phyloP scores from a whole-genome alignment of 2,113 vertebrate species.

The Peromyscus californicus region DNA sequence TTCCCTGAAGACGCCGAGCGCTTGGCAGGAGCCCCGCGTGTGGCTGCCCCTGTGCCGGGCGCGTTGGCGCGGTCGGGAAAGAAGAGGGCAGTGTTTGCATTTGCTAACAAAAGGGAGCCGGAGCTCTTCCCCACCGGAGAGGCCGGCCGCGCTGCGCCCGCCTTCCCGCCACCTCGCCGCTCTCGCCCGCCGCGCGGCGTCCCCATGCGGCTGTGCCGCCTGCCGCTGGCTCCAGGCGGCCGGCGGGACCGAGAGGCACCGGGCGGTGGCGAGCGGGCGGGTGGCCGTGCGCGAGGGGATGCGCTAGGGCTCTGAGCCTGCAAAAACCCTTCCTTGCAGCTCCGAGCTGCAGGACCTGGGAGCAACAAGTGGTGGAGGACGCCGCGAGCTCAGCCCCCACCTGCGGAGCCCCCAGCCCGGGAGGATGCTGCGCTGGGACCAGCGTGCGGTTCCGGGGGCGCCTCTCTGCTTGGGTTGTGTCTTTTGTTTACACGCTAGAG shows the following conservation, averaged over 20 bases:
- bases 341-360: conserved; percentile 73
- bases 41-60: conserved; percentile 70
- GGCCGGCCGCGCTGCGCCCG: conserved; percentile 66
- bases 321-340: conserved; percentile 70
- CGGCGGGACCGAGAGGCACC: neutral
- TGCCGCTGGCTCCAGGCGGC: neutral
- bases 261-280: neutral
- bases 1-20: conserved; percentile 51
- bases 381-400: conserved; percentile 67
- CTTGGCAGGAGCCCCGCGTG: conserved; percentile 58
- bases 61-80: conserved; percentile 83
- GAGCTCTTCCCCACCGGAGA: conserved; percentile 67
- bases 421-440: neutral
- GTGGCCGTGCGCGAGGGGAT: conserved; percentile 51
- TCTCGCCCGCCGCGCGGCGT: neutral
- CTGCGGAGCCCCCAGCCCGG: conserved; percentile 66
- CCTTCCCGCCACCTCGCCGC: conserved; percentile 73
- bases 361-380: conserved; percentile 84
- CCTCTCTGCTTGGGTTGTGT: conserved; percentile 68
- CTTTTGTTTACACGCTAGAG: conserved; percentile 85
- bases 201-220: neutral
- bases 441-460: neutral
- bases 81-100: conserved; percentile 88
- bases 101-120: conserved; percentile 82
- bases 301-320: conserved; percentile 62